Evolutionary conservation across 2,797 vertebrate genomes (phyloP), one percentile per base, ranked within the genome.

Genomic region (Pseudocheirus occidentalis): DNA sequence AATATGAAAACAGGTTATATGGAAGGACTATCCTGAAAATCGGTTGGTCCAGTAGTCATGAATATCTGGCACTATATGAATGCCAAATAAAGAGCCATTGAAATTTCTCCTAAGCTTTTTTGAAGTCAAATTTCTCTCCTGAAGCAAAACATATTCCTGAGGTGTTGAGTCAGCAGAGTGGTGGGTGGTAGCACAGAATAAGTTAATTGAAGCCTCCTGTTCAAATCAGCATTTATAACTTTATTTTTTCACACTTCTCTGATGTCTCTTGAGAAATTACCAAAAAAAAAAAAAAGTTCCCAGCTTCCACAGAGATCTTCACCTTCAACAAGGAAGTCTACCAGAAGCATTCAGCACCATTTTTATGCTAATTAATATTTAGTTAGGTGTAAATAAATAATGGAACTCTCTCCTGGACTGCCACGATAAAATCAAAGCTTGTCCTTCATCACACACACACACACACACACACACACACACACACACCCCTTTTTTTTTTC

Each of bases 121-220:
- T 16, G 34, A 93, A 93, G 62, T 95, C 91, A 93, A 91, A 40
- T 92, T 96, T 96, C 31, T 53, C 53, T 94, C 55, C 34, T 54
- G 24, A 14, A 81, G 11, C 9, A 95, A 59, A 93, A 31, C 10
- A 31, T 90, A 92, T 58, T 95, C 93, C 0, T 81, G 56, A 95
- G 95, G 90, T 14, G 34, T 55, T 90, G 21, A 58, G 29, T 90
- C 16, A 92, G 21, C 90, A 52, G 4, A 59, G 27, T 40, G 87
- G 18, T 91, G 24, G 6, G 0, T 89, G 3, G 12, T 93, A 4
- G 5, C 56, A 40, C 10, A 94, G 91, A 92, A 92, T 92, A 94
- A 92, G 90, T 93, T 90, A 92, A 90, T 95, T 93, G 87, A 91
- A 55, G 34, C 62, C 28, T 1, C 1, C 46, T 90, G 1, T 90